These are phyloP conservation scores for Brachystomella parvula DNA, from an alignment of 1,140 invertebrate species.

Conservation along the genomic window DNA sequence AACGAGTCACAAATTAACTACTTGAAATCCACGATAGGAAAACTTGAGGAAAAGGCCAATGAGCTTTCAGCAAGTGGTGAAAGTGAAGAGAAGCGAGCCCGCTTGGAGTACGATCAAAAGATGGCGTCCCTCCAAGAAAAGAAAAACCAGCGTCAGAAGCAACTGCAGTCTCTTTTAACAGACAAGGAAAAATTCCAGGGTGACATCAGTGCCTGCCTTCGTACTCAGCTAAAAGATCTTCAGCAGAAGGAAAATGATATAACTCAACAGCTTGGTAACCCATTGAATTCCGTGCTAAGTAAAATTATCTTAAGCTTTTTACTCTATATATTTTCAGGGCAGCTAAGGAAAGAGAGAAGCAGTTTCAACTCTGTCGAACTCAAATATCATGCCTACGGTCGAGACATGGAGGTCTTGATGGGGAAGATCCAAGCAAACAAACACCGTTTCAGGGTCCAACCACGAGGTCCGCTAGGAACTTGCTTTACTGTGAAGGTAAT, in stretches of 20 bases:
- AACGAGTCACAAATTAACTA: not conserved
- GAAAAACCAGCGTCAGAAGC: not conserved
- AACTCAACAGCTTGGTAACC: too few relatives aligned
- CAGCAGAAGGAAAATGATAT: too few relatives aligned
- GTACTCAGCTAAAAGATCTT: too few relatives aligned
- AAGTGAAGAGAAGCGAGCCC: not conserved
- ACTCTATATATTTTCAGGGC: too few relatives aligned
- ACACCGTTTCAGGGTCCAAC: conserved; percentile 19
- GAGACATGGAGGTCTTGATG: conserved; percentile 20
- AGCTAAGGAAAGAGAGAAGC: not conserved
- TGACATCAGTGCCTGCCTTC: too few relatives aligned
- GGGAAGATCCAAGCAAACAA: conserved; percentile 23
- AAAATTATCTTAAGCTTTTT: too few relatives aligned
- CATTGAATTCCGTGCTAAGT: too few relatives aligned
- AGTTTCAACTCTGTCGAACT: not conserved
- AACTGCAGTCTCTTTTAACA: conserved; percentile 11
- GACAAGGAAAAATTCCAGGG: too few relatives aligned
- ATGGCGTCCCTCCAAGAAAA: not conserved
- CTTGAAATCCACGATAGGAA: not conserved
- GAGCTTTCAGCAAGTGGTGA: conserved; percentile 5
- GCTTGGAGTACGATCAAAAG: conserved; percentile 9
- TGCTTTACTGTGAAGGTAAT: conserved; percentile 30
- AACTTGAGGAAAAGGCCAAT: conserved; percentile 5
- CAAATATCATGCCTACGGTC: conserved; percentile 23
- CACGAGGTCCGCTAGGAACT: conserved; percentile 31